Evolutionary conservation across 2,797 vertebrate genomes (phyloP).

Genomic region (Lutjanus argentimaculatus): DNA sequence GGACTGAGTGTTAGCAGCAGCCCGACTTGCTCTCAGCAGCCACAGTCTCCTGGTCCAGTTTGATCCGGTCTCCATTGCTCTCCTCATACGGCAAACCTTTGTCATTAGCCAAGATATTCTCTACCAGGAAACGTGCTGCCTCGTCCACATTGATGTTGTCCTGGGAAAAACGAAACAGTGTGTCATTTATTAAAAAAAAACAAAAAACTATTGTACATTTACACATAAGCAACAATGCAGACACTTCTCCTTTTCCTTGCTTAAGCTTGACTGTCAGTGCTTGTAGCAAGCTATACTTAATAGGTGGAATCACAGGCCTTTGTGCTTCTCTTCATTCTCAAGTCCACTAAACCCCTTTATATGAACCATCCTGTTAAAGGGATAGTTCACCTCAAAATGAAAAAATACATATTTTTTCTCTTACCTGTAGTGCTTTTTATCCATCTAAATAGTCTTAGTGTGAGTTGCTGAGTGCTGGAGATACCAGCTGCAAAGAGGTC

Average conservation of each 20-base stretch:
- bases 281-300: neutral
- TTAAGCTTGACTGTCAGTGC: neutral
- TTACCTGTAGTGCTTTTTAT: no score
- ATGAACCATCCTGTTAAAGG: neutral
- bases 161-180: slow-evolving; percentile 77
- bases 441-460: no score
- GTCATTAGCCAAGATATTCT: slow-evolving; percentile 93
- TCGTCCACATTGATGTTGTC: slow-evolving; percentile 98
- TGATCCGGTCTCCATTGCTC: slow-evolving; percentile 90
- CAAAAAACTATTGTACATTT: neutral
- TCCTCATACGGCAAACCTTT: slow-evolving; percentile 93
- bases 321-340: neutral
- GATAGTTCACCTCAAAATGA: no score
- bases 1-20: slow-evolving; percentile 90
- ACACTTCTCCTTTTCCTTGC: neutral
- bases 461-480: no score
- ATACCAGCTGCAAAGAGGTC: no score
- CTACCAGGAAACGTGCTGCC: slow-evolving; percentile 96
- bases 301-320: neutral
- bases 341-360: slow-evolving; percentile 16
- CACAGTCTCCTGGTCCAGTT: slow-evolving; percentile 89
- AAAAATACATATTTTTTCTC: no score
- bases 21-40: slow-evolving; percentile 92
- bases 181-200: neutral
- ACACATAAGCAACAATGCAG: neutral